Evolutionary conservation across 2,888 invertebrate genomes (phyloP).

Genomic region (Amblyteles armatorius): DNA sequence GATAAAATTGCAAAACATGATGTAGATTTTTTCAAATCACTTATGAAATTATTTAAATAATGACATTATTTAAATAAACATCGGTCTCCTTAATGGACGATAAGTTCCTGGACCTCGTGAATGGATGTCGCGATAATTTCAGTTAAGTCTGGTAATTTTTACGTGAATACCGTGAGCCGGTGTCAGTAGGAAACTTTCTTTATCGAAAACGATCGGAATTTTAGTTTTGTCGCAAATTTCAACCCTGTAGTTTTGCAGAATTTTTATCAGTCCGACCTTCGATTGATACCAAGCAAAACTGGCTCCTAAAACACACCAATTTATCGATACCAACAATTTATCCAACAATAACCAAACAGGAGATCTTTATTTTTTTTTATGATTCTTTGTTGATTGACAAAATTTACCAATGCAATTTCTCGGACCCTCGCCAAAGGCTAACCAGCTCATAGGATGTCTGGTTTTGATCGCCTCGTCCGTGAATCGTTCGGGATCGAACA

Average conservation of each 20-base stretch:
- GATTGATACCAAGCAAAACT: constrained; percentile 80
- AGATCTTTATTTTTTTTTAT: no score
- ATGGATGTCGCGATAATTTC: no score
- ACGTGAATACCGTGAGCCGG: constrained; percentile 75
- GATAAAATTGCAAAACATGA: no score
- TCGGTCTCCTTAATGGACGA: no score
- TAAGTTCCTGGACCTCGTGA: no score
- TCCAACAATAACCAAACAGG: neutral
- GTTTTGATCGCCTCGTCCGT: constrained; percentile 67
- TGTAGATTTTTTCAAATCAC: no score
- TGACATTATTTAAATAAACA: no score
- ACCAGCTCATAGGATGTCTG: constrained; percentile 74
- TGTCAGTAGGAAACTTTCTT: constrained; percentile 71
- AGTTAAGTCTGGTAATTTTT: no score
- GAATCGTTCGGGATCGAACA: constrained; percentile 79
- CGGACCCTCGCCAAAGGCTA: constrained; percentile 73
- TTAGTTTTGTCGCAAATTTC: constrained; percentile 73
- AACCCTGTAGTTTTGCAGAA: constrained; percentile 81
- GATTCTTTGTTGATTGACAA: no score
- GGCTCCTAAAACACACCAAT: constrained; percentile 69
- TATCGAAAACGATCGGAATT: constrained; percentile 74
- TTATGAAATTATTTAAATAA: no score
- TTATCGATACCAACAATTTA: neutral
- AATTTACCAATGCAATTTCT: no score
- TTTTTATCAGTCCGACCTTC: constrained; percentile 81